Evolutionary conservation across 1,140 invertebrate species (phyloP).

Genomic region (Wiebesia pumilae): DNA sequence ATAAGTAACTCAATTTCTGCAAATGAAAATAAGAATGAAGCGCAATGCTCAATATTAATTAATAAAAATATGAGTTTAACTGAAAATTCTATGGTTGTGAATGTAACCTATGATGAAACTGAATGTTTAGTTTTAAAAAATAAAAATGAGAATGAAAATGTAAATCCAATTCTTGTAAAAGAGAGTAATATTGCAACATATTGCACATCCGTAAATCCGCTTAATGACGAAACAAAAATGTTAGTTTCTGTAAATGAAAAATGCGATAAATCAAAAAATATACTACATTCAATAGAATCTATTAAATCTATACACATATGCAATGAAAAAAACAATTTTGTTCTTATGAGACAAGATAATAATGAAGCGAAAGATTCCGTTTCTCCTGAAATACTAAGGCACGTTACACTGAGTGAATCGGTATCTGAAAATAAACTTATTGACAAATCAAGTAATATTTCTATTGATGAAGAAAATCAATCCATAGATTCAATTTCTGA

Average conservation of each 20-base stretch:
- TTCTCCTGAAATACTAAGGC: neutral
- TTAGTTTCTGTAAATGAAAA: neutral
- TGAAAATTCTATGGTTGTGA: neutral
- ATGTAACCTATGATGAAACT: neutral
- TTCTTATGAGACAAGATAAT: neutral
- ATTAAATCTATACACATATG: neutral
- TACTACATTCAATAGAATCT: neutral
- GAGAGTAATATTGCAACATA: neutral
- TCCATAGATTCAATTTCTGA: neutral
- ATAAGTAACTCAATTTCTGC: neutral
- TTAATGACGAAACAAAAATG: constrained; percentile 1
- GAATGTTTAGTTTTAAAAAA: neutral
- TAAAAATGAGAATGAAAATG: constrained; percentile 14
- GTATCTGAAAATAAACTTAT: neutral
- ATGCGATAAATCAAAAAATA: neutral
- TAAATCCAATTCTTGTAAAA: constrained; percentile 6
- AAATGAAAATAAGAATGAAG: neutral
- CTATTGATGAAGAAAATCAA: constrained; percentile 1
- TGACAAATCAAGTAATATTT: neutral
- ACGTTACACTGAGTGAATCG: neutral
- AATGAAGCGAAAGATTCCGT: neutral
- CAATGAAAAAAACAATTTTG: neutral
- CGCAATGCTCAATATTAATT: neutral
- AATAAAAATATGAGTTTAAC: neutral
- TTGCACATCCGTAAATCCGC: neutral